Evolutionary conservation across 2,797 vertebrate species (phyloP).

Genomic region (Parotocinclus haroldoi): DNA sequence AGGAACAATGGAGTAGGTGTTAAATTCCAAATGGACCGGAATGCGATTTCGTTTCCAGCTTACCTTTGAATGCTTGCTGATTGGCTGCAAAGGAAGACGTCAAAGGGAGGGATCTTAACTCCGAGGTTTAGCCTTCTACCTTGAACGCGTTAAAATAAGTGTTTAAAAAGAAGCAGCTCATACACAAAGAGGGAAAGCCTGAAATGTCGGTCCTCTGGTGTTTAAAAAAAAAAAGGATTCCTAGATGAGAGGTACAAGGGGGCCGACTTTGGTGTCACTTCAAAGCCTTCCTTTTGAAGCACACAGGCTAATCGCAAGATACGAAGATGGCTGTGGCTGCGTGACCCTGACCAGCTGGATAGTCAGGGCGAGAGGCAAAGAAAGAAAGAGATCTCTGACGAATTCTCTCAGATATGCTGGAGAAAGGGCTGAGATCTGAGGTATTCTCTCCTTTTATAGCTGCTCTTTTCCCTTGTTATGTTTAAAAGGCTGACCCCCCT

Average conservation of each 20-base stretch:
- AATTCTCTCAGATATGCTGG: slow-evolving; percentile 42
- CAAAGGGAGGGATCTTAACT: slow-evolving; percentile 66
- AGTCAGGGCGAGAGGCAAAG: slow-evolving; percentile 54
- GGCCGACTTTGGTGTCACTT: slow-evolving; percentile 80
- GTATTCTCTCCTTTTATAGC: slow-evolving; percentile 63
- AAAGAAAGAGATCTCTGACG: slow-evolving; percentile 58
- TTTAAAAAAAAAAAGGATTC: slow-evolving; percentile 74
- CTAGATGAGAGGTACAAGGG: slow-evolving; percentile 75
- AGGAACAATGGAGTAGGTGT: too few relatives aligned
- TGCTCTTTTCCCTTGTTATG: slow-evolving; percentile 63
- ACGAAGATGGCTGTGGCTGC: slow-evolving; percentile 67
- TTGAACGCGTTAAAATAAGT: slow-evolving; percentile 76
- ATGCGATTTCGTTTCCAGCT: too few relatives aligned
- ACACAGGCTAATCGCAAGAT: slow-evolving; percentile 73
- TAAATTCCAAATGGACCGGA: too few relatives aligned
- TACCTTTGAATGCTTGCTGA: slow-evolving; percentile 65
- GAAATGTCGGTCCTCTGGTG: slow-evolving; percentile 73
- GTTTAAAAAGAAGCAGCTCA: slow-evolving; percentile 66
- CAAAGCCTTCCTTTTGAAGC: slow-evolving; percentile 76
- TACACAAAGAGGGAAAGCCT: slow-evolving; percentile 66
- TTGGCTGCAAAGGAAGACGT: slow-evolving; percentile 60
- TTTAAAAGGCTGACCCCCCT: slow-evolving; percentile 65
- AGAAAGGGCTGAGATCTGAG: slow-evolving; percentile 60
- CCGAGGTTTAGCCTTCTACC: slow-evolving; percentile 59
- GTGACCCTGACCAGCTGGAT: slow-evolving; percentile 75